Conservation (phyloP, 2,797 vertebrate genomes). For the Artibeus jamaicensis region DNA sequence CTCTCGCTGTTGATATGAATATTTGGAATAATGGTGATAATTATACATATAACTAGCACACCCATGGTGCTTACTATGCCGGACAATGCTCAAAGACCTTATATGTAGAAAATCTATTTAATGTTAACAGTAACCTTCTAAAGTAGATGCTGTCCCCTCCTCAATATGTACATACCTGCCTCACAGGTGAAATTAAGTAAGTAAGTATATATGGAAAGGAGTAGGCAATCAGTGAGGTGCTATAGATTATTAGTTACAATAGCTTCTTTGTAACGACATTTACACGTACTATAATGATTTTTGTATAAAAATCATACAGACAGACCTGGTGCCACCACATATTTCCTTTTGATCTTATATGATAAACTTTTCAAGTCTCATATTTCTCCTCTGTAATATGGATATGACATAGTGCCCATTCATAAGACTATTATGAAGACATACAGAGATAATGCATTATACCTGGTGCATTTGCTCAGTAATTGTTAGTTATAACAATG, state of each 20-base stretch:
- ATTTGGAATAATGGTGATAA: background rate
- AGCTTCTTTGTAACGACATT: background rate
- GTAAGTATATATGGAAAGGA: background rate
- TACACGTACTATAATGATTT: background rate
- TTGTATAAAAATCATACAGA: background rate
- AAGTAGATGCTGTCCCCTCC: background rate
- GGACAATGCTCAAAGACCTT: background rate
- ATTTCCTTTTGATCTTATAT: background rate
- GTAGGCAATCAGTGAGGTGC: background rate
- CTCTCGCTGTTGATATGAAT: background rate
- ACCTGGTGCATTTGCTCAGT: background rate
- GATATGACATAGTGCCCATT: background rate
- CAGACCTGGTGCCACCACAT: background rate
- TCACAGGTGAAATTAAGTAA: background rate
- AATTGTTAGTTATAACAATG: background rate
- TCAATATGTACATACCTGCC: background rate
- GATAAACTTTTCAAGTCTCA: background rate
- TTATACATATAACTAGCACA: background rate
- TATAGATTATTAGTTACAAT: background rate
- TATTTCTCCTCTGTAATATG: background rate
- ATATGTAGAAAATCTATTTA: background rate
- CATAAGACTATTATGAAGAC: background rate
- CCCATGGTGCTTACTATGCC: background rate
- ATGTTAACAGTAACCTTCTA: background rate
- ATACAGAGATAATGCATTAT: background rate